phyloP scores from a whole-genome alignment of 2,888 invertebrate genomes.

The Himalopsyche anomala region DNA sequence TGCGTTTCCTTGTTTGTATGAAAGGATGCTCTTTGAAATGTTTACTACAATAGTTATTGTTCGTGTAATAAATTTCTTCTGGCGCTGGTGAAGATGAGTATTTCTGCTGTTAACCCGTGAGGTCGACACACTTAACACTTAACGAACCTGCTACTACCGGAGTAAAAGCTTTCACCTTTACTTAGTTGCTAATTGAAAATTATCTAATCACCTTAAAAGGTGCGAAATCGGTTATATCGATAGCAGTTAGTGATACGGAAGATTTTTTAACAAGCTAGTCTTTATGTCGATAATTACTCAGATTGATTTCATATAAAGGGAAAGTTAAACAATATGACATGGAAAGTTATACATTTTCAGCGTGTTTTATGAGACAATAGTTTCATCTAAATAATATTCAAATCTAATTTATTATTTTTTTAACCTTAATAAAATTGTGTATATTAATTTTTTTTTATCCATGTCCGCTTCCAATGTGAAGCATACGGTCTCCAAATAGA shows the following conservation, averaged over 20 bases:
- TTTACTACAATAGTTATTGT: conserved; percentile 58
- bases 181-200: conserved; percentile 37
- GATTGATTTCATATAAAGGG: too few relatives aligned
- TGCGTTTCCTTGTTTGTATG: conserved; percentile 51
- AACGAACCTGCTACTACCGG: conserved; percentile 25
- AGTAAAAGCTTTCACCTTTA: conserved; percentile 24
- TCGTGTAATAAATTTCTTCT: conserved; percentile 58
- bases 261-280: too few relatives aligned
- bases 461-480: too few relatives aligned
- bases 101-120: conserved; percentile 53
- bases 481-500: too few relatives aligned
- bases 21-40: conserved; percentile 56
- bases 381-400: too few relatives aligned
- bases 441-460: too few relatives aligned
- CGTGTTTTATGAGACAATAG: too few relatives aligned
- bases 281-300: too few relatives aligned
- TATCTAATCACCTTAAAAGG: background rate
- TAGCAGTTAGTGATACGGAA: background rate
- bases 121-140: conserved; percentile 49
- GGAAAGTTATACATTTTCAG: too few relatives aligned
- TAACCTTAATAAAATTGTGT: too few relatives aligned
- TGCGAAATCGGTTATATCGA: background rate
- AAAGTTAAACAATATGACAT: too few relatives aligned
- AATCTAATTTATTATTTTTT: too few relatives aligned
- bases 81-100: conserved; percentile 37